A percentile compares a stretch with the other conserved stretches of the same genome.
Conservation (phyloP, 2,113 vertebrate genomes). For the Ahaetulla prasina region DNA sequence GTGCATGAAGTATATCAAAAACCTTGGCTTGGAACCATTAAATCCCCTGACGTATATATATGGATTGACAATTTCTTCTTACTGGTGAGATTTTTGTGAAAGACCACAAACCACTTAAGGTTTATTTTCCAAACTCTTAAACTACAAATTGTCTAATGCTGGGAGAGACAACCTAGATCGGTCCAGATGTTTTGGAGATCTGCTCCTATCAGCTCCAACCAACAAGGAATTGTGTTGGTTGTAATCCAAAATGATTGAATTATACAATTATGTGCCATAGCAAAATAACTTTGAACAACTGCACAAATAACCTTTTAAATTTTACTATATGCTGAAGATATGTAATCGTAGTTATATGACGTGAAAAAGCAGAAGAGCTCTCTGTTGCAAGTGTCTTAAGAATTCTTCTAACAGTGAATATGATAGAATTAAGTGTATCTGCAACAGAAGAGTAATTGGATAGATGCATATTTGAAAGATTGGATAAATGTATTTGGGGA, state of each 20-base stretch:
- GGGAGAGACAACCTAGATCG: constrained; percentile 7
- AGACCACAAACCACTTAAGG: not conserved
- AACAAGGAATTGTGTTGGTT: not conserved
- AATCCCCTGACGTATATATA: constrained; percentile 76
- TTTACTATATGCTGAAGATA: constrained; percentile 7
- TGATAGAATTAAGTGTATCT: constrained; percentile 16
- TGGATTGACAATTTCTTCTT: constrained; percentile 93
- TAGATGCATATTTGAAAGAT: not conserved
- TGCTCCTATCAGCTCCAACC: not conserved
- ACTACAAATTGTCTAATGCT: constrained; percentile 14
- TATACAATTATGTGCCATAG: not conserved
- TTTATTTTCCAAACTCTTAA: not conserved
- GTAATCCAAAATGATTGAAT: not conserved
- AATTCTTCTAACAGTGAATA: not conserved
- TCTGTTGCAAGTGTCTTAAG: constrained; percentile 17
- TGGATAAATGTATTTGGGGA: not conserved
- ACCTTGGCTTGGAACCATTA: constrained; percentile 87
- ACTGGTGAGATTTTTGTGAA: constrained; percentile 63
- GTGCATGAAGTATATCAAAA: constrained; percentile 78
- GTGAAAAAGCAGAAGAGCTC: constrained; percentile 38
- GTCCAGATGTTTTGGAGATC: not conserved
- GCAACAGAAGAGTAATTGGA: not conserved
- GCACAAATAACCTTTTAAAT: constrained; percentile 30
- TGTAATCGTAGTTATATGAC: not conserved
- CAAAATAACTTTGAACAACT: not conserved